Evolutionary conservation across 2,797 vertebrate genomes (phyloP).

Genomic region (Periophthalmus magnuspinnatus): DNA sequence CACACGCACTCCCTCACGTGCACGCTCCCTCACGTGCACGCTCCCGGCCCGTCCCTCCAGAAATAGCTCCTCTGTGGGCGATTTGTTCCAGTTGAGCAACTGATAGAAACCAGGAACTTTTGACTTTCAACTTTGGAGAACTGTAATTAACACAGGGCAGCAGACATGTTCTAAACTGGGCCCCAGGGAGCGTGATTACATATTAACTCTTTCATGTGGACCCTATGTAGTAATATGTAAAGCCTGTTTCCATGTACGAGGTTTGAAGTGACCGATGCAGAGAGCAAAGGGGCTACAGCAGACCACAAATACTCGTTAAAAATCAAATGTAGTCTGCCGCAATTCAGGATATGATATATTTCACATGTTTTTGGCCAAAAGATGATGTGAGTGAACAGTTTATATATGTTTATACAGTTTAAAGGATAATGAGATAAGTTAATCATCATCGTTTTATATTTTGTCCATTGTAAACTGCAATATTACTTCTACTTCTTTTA

Average conservation of each 20-base stretch:
- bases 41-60: constrained; percentile 24
- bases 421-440: no score
- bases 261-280: constrained; percentile 5
- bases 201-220: constrained; percentile 3
- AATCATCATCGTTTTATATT: not conserved
- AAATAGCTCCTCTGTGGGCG: constrained; percentile 49
- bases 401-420: no score
- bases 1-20: not conserved
- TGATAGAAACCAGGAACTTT: constrained; percentile 31
- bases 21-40: constrained; percentile 13
- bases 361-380: not conserved
- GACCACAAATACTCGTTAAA: not conserved
- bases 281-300: not conserved
- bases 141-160: constrained; percentile 26
- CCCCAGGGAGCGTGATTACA: constrained; percentile 15
- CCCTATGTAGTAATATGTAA: not conserved
- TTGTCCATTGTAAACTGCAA: no score
- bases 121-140: constrained; percentile 33
- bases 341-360: not conserved
- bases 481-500: no score
- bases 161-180: constrained; percentile 29
- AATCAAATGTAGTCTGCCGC: not conserved
- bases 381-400: not conserved
- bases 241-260: constrained; percentile 1
- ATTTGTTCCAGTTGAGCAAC: constrained; percentile 42